Conservation (phyloP, 2,113 vertebrate species). For the Dicentrarchus labrax region DNA sequence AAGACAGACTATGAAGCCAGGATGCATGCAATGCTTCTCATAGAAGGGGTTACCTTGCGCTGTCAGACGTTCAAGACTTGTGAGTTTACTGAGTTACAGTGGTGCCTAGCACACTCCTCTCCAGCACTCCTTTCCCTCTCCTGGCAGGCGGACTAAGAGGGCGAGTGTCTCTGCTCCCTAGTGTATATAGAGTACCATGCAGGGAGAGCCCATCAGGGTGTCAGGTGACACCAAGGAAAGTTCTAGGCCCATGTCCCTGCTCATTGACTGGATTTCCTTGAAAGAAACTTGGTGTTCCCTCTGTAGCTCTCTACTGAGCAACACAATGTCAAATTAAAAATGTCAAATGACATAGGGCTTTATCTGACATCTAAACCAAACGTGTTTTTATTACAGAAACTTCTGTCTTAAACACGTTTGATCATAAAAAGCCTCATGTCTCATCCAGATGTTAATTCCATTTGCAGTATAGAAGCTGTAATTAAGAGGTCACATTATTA, state of each 20-base stretch:
- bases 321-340: not conserved
- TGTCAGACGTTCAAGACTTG: slow-evolving; percentile 67
- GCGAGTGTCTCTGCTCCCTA: slow-evolving; percentile 52
- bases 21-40: slow-evolving; percentile 47
- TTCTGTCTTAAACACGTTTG: not conserved
- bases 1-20: slow-evolving; percentile 66
- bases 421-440: not conserved
- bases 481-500: not conserved
- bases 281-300: slow-evolving; percentile 33
- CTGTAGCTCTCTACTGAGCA: not conserved
- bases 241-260: slow-evolving; percentile 74
- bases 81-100: slow-evolving; percentile 65
- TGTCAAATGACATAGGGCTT: not conserved
- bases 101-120: slow-evolving; percentile 53
- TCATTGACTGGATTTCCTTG: slow-evolving; percentile 31
- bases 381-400: not conserved
- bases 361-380: not conserved
- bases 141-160: slow-evolving; percentile 72
- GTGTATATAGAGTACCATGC: slow-evolving; percentile 72
- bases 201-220: slow-evolving; percentile 67
- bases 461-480: not conserved
- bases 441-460: not conserved
- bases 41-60: slow-evolving; percentile 81
- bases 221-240: slow-evolving; percentile 84
- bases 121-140: slow-evolving; percentile 60